Base-by-base conservation (phyloP, 2,797 vertebrate species). In the Hydrolagus colliei region DNA sequence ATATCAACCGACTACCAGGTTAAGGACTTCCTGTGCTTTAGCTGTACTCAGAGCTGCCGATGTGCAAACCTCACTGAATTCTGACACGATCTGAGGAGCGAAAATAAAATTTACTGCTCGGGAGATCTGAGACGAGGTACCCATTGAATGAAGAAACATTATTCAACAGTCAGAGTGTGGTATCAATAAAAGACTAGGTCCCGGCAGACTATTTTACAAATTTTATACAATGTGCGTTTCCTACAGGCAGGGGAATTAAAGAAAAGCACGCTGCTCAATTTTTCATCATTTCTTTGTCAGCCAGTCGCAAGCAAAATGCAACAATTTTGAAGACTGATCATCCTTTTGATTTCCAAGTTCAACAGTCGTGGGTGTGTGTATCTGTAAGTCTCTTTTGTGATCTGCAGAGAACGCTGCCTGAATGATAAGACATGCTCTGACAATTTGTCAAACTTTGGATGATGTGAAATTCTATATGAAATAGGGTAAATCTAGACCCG, bases 101-200 rank as follows among this genome's bases (percentile, higher is more conserved):
- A 18, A 18, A 84, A 41, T 84, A 84, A 71, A 84, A 71, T 35
- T 9, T 84, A 35, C 79, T 18, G 65, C 79, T 84, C 18, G 18
- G n/a, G 65, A 18, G 65, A 84, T 67, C 32, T 35, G 79, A 52
- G 32, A 67, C 18, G 65, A 84, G 16, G 4, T 52, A n/a, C 32
- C 68, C 67, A 68, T 84, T 71, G 16, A 84, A 35, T 20, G 65
- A 35, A 71, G 71, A 63, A 84, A 71, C 79, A 71, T 71, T 41
- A 84, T 84, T 71, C 32, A 71, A 84, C 65, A 41, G 65, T 84
- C 65, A 8, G 65, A 20, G 52, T 18, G 79, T 84, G 32, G 71
- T 84, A 35, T 84, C 79, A 84, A 71, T 71, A 84, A 84, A 71
- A 71, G 79, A 20, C 65, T 35, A 20, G 65, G 79, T 32, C 79